A percentile compares a stretch with the other conserved stretches of the same genome.
These are phyloP conservation scores for Danio choprae DNA, from an alignment of 2,797 vertebrate genomes.

Conservation along the genomic window DNA sequence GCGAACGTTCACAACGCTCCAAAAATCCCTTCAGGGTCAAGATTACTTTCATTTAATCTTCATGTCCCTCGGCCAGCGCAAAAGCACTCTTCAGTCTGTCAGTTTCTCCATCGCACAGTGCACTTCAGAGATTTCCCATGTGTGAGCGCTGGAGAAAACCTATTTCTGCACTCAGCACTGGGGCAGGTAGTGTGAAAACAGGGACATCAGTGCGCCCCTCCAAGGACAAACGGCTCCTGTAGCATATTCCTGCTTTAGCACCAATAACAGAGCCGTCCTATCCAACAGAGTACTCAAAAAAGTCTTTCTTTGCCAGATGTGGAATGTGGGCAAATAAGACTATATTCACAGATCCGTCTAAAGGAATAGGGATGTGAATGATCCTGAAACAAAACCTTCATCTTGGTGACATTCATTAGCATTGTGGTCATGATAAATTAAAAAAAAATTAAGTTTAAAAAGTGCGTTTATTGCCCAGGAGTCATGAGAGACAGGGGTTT, in stretches of 20 bases:
- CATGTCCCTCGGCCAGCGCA: conserved; percentile 3
- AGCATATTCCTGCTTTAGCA: conserved; percentile 72
- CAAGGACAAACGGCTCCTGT: conserved; percentile 46
- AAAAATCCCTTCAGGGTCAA: neutral
- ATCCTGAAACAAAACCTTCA: conserved; percentile 61
- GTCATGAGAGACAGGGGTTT: conserved; percentile 30
- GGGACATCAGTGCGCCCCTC: conserved; percentile 58
- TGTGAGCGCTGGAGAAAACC: conserved; percentile 53
- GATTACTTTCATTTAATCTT: conserved; percentile 12
- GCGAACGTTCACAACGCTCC: neutral
- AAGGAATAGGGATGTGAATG: neutral
- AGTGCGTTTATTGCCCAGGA: conserved; percentile 74
- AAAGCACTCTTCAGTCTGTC: conserved; percentile 9
- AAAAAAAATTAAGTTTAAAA: too few species aligned
- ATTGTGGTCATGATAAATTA: conserved; percentile 62
- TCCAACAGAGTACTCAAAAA: conserved; percentile 42
- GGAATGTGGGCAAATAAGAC: conserved; percentile 62
- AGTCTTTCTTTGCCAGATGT: conserved; percentile 57
- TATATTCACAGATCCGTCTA: conserved; percentile 68
- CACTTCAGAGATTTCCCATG: conserved; percentile 56
- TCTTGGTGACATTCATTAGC: conserved; percentile 49
- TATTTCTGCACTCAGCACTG: conserved; percentile 61
- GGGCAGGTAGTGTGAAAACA: conserved; percentile 53
- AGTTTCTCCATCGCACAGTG: conserved; percentile 19
- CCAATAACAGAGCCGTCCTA: conserved; percentile 62